These are phyloP conservation scores for Lasioglossum pauxillum DNA, from an alignment of 2,888 invertebrate genomes.

Conservation along the genomic window DNA sequence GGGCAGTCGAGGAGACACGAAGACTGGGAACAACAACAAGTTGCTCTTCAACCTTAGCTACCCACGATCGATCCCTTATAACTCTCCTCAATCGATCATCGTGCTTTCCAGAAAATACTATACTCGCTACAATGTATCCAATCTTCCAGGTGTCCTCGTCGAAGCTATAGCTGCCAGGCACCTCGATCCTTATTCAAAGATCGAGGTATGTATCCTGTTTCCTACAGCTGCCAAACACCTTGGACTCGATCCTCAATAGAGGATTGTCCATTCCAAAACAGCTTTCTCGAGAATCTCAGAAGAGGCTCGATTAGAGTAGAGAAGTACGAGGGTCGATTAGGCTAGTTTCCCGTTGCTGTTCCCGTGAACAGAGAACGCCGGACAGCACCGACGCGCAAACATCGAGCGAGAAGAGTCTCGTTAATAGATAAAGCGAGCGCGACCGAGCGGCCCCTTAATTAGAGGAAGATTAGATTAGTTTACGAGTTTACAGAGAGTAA, in stretches of 20 bases:
- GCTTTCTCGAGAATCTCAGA: background rate
- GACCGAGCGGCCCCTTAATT: constrained; percentile 39
- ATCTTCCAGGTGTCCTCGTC: background rate
- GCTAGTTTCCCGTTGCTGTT: constrained; percentile 24
- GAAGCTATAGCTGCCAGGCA: background rate
- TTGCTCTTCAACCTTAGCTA: constrained; percentile 10
- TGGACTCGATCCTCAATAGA: background rate
- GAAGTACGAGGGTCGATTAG: background rate
- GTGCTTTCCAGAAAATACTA: constrained; percentile 5
- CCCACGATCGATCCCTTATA: background rate
- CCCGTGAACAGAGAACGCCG: constrained; percentile 25
- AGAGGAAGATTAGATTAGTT: constrained; percentile 58
- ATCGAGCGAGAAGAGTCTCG: constrained; percentile 26
- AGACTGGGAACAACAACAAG: constrained; percentile 41
- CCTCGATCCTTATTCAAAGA: background rate
- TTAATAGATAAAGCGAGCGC: constrained; percentile 38
- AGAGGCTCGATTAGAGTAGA: background rate
- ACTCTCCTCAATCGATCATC: background rate
- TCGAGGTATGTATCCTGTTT: background rate
- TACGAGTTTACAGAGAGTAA: constrained; percentile 33
- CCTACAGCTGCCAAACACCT: background rate
- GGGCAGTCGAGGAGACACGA: constrained; percentile 49
- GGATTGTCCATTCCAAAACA: background rate
- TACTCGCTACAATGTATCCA: background rate
- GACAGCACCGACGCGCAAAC: constrained; percentile 12